Conservation (phyloP, 1,140 invertebrate genomes). For the Hycleus phaleratus region DNA sequence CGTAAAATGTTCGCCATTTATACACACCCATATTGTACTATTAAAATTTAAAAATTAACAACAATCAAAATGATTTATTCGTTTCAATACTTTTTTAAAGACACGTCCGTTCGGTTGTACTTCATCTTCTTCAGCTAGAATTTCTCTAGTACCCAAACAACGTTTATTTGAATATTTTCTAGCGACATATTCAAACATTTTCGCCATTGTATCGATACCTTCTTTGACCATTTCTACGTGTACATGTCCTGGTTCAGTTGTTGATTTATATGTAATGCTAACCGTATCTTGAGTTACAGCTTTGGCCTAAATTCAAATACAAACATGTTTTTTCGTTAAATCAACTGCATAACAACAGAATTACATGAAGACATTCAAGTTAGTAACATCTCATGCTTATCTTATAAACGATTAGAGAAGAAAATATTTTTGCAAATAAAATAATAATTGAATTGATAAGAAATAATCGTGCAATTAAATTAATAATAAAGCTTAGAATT, state of each 20-base stretch:
- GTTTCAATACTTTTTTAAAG: constrained; percentile 78
- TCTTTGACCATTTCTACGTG: constrained; percentile 64
- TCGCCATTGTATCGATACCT: constrained; percentile 80
- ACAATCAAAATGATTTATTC: background rate
- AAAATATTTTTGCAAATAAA: too few relatives aligned
- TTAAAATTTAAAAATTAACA: constrained; percentile 27
- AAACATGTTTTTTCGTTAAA: constrained; percentile 7
- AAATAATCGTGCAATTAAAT: background rate
- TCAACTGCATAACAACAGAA: background rate
- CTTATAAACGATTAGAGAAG: background rate
- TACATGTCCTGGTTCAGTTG: constrained; percentile 56
- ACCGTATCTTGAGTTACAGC: constrained; percentile 48
- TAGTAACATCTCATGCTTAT: background rate
- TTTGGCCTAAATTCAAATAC: constrained; percentile 41
- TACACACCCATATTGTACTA: constrained; percentile 90
- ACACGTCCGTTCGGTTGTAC: constrained; percentile 85
- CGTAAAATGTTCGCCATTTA: constrained; percentile 78
- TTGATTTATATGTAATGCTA: constrained; percentile 64
- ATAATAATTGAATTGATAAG: too few relatives aligned
- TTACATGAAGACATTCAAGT: background rate
- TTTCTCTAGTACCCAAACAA: constrained; percentile 85
- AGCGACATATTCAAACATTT: constrained; percentile 71
- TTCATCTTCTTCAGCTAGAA: constrained; percentile 90
- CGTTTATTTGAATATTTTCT: constrained; percentile 61
- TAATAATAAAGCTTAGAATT: background rate